A percentile compares a stretch with the other conserved stretches of the same genome.
phyloP scores from a whole-genome alignment of 2,888 invertebrate genomes.

The Xestia rhomboidea region DNA sequence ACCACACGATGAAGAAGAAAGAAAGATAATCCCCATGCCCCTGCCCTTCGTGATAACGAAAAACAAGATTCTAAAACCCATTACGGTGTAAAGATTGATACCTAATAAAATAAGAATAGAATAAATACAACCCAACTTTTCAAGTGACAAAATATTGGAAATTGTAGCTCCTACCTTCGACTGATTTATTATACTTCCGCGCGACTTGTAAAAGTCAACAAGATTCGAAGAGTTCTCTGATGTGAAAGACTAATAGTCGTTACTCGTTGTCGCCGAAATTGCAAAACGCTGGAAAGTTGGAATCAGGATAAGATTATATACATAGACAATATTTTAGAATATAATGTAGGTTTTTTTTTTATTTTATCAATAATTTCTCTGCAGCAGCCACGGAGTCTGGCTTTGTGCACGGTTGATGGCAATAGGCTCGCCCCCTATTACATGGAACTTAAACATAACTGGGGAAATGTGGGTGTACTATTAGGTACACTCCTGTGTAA shows the following conservation, averaged over 20 bases:
- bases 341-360: too few species aligned
- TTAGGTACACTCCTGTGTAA: too few species aligned
- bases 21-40: too few species aligned
- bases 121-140: neutral
- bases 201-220: conserved; percentile 47
- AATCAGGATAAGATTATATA: neutral
- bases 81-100: neutral
- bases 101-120: neutral
- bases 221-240: conserved; percentile 12
- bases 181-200: conserved; percentile 53
- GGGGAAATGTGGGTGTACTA: too few species aligned
- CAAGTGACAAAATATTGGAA: conserved; percentile 45
- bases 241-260: conserved; percentile 41
- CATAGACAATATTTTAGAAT: neutral
- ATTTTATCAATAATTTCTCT: too few species aligned
- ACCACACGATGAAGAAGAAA: too few species aligned
- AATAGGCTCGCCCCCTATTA: too few species aligned
- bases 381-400: too few species aligned
- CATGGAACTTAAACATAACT: too few species aligned
- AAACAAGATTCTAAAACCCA: neutral
- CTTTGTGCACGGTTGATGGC: too few species aligned
- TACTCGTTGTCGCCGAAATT: conserved; percentile 21
- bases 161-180: conserved; percentile 21
- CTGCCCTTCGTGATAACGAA: neutral
- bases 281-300: neutral